Conservation (phyloP, 2,888 invertebrate species). For the Tricholauxania praeusta region DNA sequence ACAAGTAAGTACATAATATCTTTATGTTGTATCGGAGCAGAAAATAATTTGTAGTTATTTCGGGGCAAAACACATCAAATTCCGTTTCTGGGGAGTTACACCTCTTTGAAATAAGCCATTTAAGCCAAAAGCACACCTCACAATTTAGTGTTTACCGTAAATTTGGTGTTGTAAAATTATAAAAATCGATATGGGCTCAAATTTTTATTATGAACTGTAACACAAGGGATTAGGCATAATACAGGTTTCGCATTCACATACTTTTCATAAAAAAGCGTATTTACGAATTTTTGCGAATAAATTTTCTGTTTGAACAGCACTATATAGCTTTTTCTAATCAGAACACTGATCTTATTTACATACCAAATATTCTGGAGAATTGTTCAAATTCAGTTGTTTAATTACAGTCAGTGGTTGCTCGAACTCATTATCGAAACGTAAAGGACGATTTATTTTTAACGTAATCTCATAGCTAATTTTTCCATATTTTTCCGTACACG, state of each 20-base stretch:
- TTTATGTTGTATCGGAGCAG: too few species aligned
- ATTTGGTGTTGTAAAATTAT: too few species aligned
- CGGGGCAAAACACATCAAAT: too few species aligned
- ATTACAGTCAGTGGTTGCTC: conserved; percentile 76
- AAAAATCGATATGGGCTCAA: too few species aligned
- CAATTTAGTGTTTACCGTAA: too few species aligned
- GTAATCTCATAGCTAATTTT: conserved; percentile 81
- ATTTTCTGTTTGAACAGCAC: not conserved
- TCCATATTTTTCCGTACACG: conserved; percentile 78
- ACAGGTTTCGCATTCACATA: not conserved
- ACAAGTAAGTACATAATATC: too few species aligned
- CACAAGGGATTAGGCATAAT: too few species aligned
- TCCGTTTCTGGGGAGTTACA: too few species aligned
- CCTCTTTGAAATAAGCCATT: too few species aligned
- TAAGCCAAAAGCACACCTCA: too few species aligned
- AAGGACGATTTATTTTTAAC: conserved; percentile 81
- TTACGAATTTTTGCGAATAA: conserved; percentile 78
- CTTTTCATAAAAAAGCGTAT: not conserved
- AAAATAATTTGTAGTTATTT: too few species aligned
- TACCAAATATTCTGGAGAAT: conserved; percentile 75
- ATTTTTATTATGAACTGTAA: too few species aligned
- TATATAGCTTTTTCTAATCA: conserved; percentile 30
- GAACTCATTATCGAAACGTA: conserved; percentile 73
- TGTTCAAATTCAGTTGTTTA: conserved; percentile 82
- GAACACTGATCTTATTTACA: conserved; percentile 64